Percentiles rank a stretch among this genome's conserved stretches.
These are phyloP conservation scores for Gryon sp. DNA, from an alignment of 1,140 invertebrate genomes.

Conservation along the genomic window DNA sequence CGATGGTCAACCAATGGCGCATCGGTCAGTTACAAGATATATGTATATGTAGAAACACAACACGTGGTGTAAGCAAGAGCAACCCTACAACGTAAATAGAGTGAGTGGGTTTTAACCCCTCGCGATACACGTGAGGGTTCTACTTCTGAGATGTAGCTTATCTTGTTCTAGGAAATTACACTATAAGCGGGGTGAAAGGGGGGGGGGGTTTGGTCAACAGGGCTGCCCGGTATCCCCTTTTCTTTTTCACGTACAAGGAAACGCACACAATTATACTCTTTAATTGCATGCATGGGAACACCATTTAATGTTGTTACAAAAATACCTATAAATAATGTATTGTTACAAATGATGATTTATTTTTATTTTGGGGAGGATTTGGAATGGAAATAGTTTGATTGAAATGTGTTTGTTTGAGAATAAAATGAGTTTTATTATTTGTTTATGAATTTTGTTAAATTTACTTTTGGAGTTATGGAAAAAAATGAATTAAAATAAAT, in stretches of 20 bases:
- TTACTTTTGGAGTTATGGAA: too few relatives aligned
- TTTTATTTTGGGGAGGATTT: too few relatives aligned
- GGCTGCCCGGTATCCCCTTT: conserved; percentile 48
- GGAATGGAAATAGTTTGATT: too few relatives aligned
- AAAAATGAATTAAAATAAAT: too few relatives aligned
- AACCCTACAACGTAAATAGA: conserved; percentile 54
- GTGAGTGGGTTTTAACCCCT: conserved; percentile 65
- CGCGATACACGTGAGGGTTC: conserved; percentile 40
- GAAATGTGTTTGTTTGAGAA: too few relatives aligned
- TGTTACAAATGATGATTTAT: too few relatives aligned
- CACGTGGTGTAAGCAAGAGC: conserved; percentile 2
- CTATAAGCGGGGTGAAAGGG: conserved; percentile 72
- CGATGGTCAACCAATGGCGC: conserved; percentile 69
- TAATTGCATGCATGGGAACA: conserved; percentile 15
- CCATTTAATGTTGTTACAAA: neutral
- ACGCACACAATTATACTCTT: too few relatives aligned
- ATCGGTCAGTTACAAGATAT: conserved; percentile 75
- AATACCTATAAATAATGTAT: too few relatives aligned
- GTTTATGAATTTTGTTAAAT: too few relatives aligned
- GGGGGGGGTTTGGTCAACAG: conserved; percentile 66
- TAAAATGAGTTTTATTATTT: too few relatives aligned
- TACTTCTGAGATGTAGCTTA: conserved; percentile 72
- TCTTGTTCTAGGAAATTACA: conserved; percentile 77
- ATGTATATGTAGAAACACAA: conserved; percentile 43
- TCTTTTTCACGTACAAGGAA: too few relatives aligned